These are phyloP conservation scores for Lagodon rhomboides DNA, from an alignment of 2,797 vertebrate species.

Conservation along the genomic window DNA sequence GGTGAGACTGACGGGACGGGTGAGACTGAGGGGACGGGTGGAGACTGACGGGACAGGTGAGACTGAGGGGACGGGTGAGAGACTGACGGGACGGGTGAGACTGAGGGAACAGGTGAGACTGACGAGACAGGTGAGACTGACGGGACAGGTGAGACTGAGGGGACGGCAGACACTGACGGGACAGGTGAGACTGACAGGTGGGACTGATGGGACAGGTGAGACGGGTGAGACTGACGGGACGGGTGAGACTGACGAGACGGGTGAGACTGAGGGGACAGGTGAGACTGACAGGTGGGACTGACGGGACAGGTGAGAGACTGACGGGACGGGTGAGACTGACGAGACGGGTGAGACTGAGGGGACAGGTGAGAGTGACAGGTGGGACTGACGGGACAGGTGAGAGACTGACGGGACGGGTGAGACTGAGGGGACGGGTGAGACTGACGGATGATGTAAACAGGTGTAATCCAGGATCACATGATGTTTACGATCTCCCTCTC, in stretches of 20 bases:
- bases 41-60: slow-evolving; percentile 87
- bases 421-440: too few species aligned
- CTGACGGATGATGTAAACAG: neutral
- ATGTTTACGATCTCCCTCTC: neutral
- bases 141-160: slow-evolving; percentile 87
- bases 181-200: too few species aligned
- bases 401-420: too few species aligned
- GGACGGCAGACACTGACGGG: too few species aligned
- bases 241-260: too few species aligned
- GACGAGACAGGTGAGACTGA: slow-evolving; percentile 86
- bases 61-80: neutral
- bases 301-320: too few species aligned
- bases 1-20: slow-evolving; percentile 78
- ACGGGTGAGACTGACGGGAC: neutral
- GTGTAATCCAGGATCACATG: too few species aligned
- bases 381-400: slow-evolving; percentile 96
- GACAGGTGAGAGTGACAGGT: too few species aligned
- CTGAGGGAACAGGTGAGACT: slow-evolving; percentile 87
- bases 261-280: slow-evolving; percentile 90
- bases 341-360: slow-evolving; percentile 87
- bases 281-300: slow-evolving; percentile 24
- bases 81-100: slow-evolving; percentile 93
- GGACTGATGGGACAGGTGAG: slow-evolving; percentile 87
- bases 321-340: slow-evolving; percentile 89
- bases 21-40: slow-evolving; percentile 96